Evolutionary conservation across 2,113 vertebrate genomes (phyloP), one percentile per base, ranked within the genome.

Genomic region (Poecilia latipinna): DNA sequence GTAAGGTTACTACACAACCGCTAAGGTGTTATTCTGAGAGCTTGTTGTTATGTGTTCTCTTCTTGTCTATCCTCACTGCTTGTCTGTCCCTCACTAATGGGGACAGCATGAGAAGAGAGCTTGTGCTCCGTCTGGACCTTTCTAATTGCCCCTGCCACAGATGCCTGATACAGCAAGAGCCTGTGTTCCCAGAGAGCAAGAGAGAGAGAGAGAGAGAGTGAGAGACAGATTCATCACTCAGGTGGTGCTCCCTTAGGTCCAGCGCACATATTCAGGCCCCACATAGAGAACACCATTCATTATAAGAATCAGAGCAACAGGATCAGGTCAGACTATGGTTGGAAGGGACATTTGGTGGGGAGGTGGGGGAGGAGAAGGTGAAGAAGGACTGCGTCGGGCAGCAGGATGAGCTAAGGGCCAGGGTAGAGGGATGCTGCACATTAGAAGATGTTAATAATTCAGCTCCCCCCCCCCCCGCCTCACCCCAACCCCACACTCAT

Each of bases 191-290:
- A 93, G 90, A 8, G 24, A 24, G 51, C 6, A 73, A 74, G 74
- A 33, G 85, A 69, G 80, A 74, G 79, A 65, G 68, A 78, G 79
- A 78, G 32, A 33, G 63, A 68, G 79, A 44, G 51, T 42, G 75
- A 83, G 84, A 92, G 96, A 98, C 95, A 96, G 96, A 95, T 96
- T 96, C 93, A 97, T 98, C 94, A 96, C 97, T 95, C 97, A 98
- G 95, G 96, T 97, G 93, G 96, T 96, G 92, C 95, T 96, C 92
- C 95, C 95, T 90, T 94, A 96, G 92, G 94, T 96, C 78, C 94
- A 96, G 93, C 96, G 95, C 95, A 82, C 76, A 97, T 95, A 95
- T 96, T 96, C 92, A 96, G 96, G 91, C 95, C 96, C 60, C 97
- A 96, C 94, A 98, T 97, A 95, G 96, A 97, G 93, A 96, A 95